Evolutionary conservation across 2,113 vertebrate species (phyloP), one percentile per base, ranked within the genome.

Genomic region (Alaudala cheleensis): DNA sequence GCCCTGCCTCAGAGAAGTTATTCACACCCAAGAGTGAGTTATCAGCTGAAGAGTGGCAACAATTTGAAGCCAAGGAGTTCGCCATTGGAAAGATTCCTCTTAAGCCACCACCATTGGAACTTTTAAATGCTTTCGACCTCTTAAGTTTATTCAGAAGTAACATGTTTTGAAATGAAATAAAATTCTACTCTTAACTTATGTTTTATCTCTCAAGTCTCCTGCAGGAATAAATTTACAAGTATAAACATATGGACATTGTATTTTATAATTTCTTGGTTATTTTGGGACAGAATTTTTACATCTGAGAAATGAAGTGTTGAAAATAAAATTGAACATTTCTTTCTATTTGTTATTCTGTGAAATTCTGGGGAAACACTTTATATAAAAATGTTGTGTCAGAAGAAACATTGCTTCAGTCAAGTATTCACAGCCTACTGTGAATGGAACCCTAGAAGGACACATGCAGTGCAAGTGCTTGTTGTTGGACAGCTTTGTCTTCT

Each of bases 11-110:
- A 10, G 97, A 97, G 66, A 80, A 84, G 25, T 70, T 99, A 58
- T 99, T 98, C 95, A 99, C 99, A 45, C 95, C 98, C 31, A 98
- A 96, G 90, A 94, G 94, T 9, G 98, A 98, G 14, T 97, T 99
- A 40, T 98, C 98, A 15, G 70, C 95, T 18, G 98, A 99, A 60
- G 99, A 99, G 88, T 87, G 99, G 49, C 96, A 96, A 49, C 98
- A 99, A 70, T 99, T 99, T 88, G 97, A 97, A 58, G 58, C 58
- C 18, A 60, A 39, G 58, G 58, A 60, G 58, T 60, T 60, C 58
- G 37, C 58, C 17, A 39, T 60, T 60, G 58, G 58, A 18, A 60
- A 60, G 58, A 60, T 60, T 61, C 60, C 60, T 61, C 60, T 61
- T 40, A 61, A 61, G 60, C 60, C 60, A 13, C 99, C 99, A 8